Conservation (phyloP, 2,888 invertebrate genomes). For the Tinea pellionella region DNA sequence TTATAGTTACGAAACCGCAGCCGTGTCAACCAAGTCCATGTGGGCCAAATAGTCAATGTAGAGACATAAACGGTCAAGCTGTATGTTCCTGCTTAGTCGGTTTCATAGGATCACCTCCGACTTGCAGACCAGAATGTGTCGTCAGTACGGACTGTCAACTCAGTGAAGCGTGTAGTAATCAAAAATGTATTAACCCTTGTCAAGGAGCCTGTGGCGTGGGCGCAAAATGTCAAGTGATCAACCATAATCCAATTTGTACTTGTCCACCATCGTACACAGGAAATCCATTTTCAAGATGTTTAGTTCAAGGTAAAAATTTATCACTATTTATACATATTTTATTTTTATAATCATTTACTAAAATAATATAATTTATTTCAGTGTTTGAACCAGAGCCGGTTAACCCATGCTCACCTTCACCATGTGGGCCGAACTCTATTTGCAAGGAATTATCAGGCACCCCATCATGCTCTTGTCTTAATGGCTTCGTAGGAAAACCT, state of each 20-base stretch:
- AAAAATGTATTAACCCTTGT: conserved; percentile 86
- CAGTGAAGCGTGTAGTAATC: conserved; percentile 80
- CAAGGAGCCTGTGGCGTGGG: conserved; percentile 82
- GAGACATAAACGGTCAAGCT: conserved; percentile 77
- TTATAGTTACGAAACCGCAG: conserved; percentile 31
- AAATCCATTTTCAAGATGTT: conserved; percentile 81
- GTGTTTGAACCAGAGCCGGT: conserved; percentile 56
- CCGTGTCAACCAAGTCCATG: conserved; percentile 74
- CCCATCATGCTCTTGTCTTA: conserved; percentile 80
- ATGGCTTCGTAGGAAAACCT: conserved; percentile 75
- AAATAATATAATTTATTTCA: conserved; percentile 3
- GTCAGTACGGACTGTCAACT: conserved; percentile 80
- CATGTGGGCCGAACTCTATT: conserved; percentile 83
- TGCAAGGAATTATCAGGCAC: conserved; percentile 75
- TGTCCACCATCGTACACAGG: conserved; percentile 76
- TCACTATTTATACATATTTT: no score
- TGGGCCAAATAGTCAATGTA: conserved; percentile 83
- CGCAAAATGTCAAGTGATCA: conserved; percentile 81
- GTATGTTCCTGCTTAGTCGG: conserved; percentile 78
- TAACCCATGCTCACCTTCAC: conserved; percentile 81
- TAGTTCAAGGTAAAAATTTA: conserved; percentile 28
- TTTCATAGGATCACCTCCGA: conserved; percentile 80
- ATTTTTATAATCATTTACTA: not conserved
- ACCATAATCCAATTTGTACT: conserved; percentile 84
- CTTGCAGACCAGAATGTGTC: conserved; percentile 82